Evolutionary conservation across 2,888 invertebrate species (phyloP), one percentile per base, ranked within the genome.

Genomic region (Mylabris sibirica): DNA sequence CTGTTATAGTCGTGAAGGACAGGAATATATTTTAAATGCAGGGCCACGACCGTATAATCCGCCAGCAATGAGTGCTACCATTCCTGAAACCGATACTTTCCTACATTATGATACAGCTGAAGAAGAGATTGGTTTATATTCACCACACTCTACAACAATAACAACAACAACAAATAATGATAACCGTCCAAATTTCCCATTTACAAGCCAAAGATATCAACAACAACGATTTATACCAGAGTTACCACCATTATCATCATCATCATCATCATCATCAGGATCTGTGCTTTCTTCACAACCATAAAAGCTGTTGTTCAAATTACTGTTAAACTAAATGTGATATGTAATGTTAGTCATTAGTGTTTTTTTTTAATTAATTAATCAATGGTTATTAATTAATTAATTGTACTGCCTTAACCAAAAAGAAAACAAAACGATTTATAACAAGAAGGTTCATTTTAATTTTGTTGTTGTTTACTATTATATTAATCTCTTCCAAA

Each of bases 1-100:
- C 85, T 91, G 89, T 85, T 89, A 90, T 85, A 87, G 90, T 74
- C 85, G 88, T 63, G 88, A 87, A 74, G 90, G 89, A 0, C 87
- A 88, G 82, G 90, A 90, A 81, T 79, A 79, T 71, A 72, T 81
- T 24, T 60, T 82, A 67, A 79, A 77, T 61, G 67, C 74, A 22
- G 72, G 77, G 14, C 76, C 78, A 35, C 71, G 83, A 53, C 76
- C 77, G 0, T 74, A 77, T 30, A 83, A 83, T 72, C 77, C 77
- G 12, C 83, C 83, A 22, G 83, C 82, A 6, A 38, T 80, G 62
- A 60, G 67, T 53, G 62, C 67, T 38, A 60, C 67, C 6, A 71
- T 71, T 2, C 63, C 62, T 20, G 74, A 74, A 12, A 73, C 72
- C 6, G 72, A 72, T 44, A 38, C 38, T 44, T 53, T 60, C 57